Percentiles rank a stretch among this genome's conserved stretches.
Conservation (phyloP, 2,797 vertebrate species). For the Vespertilio murinus region DNA sequence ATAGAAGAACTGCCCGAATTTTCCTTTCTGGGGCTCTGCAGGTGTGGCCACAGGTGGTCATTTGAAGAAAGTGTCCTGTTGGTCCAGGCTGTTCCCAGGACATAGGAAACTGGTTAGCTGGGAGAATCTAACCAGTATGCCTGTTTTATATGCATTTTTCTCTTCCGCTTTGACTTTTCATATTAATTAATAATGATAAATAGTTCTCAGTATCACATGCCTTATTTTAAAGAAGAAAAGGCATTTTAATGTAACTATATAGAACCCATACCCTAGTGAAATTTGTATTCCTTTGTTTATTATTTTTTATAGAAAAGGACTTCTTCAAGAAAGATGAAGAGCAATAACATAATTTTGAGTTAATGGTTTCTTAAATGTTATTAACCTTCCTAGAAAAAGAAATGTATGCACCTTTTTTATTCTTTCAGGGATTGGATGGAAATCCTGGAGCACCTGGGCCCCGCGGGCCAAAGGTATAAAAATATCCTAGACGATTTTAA, state of each 20-base stretch:
- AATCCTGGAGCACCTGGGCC: conserved; percentile 88
- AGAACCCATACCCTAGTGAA: neutral
- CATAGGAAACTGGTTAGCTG: neutral
- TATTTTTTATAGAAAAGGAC: conserved; percentile 12
- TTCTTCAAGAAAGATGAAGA: neutral
- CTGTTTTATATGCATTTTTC: neutral
- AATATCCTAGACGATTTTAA: neutral
- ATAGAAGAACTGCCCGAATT: neutral
- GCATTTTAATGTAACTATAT: neutral
- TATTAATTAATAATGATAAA: neutral
- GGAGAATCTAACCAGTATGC: neutral
- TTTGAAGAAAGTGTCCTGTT: neutral
- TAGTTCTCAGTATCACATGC: neutral
- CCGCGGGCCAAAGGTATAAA: conserved; percentile 95
- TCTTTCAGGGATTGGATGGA: conserved; percentile 88
- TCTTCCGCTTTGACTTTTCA: neutral
- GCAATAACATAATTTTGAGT: neutral
- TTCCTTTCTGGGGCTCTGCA: neutral
- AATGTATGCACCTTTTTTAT: neutral
- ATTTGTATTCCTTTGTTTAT: neutral
- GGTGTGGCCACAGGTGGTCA: neutral
- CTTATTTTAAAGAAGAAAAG: conserved; percentile 43
- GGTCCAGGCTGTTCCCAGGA: neutral
- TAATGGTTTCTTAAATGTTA: neutral
- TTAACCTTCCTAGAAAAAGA: neutral